Base-by-base conservation (phyloP, 2,888 invertebrate genomes). In the Drosophila atripex region DNA sequence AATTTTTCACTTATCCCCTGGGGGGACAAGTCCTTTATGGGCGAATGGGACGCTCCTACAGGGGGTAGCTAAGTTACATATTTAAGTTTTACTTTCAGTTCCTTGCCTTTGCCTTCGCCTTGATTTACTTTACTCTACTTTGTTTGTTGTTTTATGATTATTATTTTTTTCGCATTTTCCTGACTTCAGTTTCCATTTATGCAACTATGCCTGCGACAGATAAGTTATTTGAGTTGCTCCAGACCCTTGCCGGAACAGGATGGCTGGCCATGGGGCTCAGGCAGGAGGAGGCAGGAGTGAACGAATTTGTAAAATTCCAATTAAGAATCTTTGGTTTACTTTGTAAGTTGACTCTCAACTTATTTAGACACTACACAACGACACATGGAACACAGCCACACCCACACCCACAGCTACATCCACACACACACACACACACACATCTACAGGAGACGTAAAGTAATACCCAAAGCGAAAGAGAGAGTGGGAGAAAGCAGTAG, bases 271-370 rank as follows among this genome's bases (percentile, higher is more conserved):
- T 30, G 25, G 30, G 41, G 21, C 14, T 23, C 52, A 3, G 6
- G 18, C 28, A n/a, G 14, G 12, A 4, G n/a, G 16, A n/a, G 61
- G 64, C 45, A 60, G 75, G 77, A 80, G 72, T 73, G 76, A 87
- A 79, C 83, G 73, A 87, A 86, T 84, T 84, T 87, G 88, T 87
- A 79, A 88, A 88, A 87, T 84, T 88, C 88, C 88, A 87, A 88
- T 87, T 87, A 87, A 88, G 82, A 87, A 87, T 88, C 88, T 88
- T 82, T 75, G 78, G 86, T 88, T 88, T 82, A 88, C 80, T 88
- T 87, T 86, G 87, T 88, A 87, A 87, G 87, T 88, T 87, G 87
- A 87, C 86, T 88, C 88, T 80, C 78, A 87, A 87, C 86, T 86
- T 83, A 87, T 87, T 86, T 85, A 86, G 80, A 83, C 77, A 85